Evolutionary conservation across 2,888 invertebrate species (phyloP).

Genomic region (Eristalinus aeneus): DNA sequence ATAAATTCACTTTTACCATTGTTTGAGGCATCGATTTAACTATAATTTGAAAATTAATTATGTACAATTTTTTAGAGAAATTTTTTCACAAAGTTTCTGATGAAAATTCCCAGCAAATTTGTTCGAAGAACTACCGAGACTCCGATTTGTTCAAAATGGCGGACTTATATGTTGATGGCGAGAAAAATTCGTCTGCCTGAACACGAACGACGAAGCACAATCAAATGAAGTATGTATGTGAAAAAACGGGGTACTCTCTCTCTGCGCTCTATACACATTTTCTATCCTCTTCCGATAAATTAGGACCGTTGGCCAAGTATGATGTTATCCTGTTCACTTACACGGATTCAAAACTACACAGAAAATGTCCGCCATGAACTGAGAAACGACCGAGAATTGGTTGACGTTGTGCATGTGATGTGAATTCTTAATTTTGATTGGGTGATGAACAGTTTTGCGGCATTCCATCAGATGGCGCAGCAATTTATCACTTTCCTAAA

Average conservation of each 20-base stretch:
- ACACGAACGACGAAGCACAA: constrained; percentile 66
- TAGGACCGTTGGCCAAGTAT: neutral
- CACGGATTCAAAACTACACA: constrained; percentile 70
- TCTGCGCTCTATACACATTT: constrained; percentile 90
- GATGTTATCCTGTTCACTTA: constrained; percentile 27
- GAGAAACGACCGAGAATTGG: constrained; percentile 81
- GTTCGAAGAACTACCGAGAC: constrained; percentile 71
- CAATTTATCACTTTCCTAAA: neutral
- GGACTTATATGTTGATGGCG: constrained; percentile 71
- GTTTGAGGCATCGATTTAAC: constrained; percentile 63
- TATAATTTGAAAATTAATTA: constrained; percentile 67
- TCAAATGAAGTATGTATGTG: constrained; percentile 71
- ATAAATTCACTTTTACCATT: constrained; percentile 54
- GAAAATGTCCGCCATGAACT: constrained; percentile 84
- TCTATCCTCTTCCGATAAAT: constrained; percentile 20
- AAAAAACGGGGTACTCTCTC: constrained; percentile 88
- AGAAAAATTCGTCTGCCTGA: constrained; percentile 66
- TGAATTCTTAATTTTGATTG: constrained; percentile 35
- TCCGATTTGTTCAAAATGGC: constrained; percentile 71
- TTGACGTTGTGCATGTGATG: constrained; percentile 72
- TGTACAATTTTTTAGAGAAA: constrained; percentile 62
- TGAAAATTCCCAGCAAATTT: constrained; percentile 71
- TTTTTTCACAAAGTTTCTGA: constrained; percentile 70
- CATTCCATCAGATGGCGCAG: constrained; percentile 55
- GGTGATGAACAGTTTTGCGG: neutral